A percentile compares a stretch with the other conserved stretches of the same genome.
These are phyloP conservation scores for Carassius auratus DNA, from an alignment of 2,113 vertebrate genomes.

Conservation along the genomic window DNA sequence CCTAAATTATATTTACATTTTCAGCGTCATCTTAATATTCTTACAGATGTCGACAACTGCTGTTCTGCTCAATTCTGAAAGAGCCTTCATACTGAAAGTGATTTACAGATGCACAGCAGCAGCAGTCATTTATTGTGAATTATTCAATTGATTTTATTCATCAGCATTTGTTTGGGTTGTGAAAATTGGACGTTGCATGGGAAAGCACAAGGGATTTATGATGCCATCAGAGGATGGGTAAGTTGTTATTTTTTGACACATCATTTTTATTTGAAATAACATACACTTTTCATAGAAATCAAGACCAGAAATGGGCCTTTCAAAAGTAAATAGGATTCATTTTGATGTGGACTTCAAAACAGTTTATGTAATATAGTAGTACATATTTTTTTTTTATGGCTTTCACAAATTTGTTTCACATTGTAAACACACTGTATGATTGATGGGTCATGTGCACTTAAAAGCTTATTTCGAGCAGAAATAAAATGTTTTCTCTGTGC, in stretches of 20 bases:
- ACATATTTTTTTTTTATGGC: slow-evolving; percentile 1
- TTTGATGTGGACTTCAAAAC: background rate
- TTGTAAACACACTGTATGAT: slow-evolving; percentile 5
- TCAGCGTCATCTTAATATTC: background rate
- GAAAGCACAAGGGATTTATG: background rate
- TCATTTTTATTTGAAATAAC: background rate
- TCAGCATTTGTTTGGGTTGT: background rate
- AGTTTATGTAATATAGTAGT: background rate
- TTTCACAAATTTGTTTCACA: background rate
- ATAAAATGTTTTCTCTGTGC: background rate
- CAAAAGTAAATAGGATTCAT: background rate
- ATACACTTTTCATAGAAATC: background rate
- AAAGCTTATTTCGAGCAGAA: slow-evolving; percentile 7
- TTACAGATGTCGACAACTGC: background rate
- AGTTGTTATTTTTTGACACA: background rate
- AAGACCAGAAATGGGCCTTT: background rate
- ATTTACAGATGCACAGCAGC: background rate
- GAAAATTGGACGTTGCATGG: background rate
- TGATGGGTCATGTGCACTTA: background rate
- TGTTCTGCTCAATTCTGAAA: background rate
- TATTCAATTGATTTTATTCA: background rate
- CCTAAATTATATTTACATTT: background rate
- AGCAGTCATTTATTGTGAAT: background rate
- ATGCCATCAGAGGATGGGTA: background rate
- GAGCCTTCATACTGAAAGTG: background rate